Evolutionary conservation across 2,113 vertebrate species (phyloP), one percentile per base, ranked within the genome.

Genomic region (Chaetodon auriga): DNA sequence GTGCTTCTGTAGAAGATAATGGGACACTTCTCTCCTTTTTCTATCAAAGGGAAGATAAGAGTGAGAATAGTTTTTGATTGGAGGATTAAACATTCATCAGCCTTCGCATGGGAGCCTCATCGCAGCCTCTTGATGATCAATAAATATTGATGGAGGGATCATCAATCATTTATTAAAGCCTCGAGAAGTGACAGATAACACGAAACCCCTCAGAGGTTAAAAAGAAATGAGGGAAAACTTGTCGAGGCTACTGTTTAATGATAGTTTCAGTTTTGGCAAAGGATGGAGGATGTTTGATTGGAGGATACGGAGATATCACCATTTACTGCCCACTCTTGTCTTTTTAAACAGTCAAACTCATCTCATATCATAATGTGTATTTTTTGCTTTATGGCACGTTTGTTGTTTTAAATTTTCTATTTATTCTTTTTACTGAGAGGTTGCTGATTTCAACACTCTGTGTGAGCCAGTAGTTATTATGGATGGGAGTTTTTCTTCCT

Each of bases 61-160:
- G 25, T 63, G 51, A 23, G 43, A 79, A 60, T 54, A 41, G 15
- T 60, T 84, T 93, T 85, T 88, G 91, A 93, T 92, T 80, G 83
- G 71, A 53, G 4, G 77, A 93, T 94, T 89, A 93, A 94, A 88
- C 65, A 88, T 92, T 89, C 46, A 93, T 86, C 30, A 90, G 71
- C 75, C 58, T 72, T 69, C 6, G 21, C 38, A 79, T 75, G 41
- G 54, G 51, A 68, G 76, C 64, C 68, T 83, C 78, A 68, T 68
- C n/a, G 15, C 54, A 45, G 49, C 46, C 68, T 64, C 80, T 81
- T 91, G 86, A 94, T 91, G 83, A 89, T 92, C 86, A 87, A 93
- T 94, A 92, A 94, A 94, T 94, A 94, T 94, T 93, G 87, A 94
- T 91, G 66, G 64, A 55, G 41, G 21, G 15, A 61, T 81, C 81